These are phyloP conservation scores for Stenoptilia bipunctidactyla DNA, from an alignment of 2,888 invertebrate genomes.

Conservation along the genomic window DNA sequence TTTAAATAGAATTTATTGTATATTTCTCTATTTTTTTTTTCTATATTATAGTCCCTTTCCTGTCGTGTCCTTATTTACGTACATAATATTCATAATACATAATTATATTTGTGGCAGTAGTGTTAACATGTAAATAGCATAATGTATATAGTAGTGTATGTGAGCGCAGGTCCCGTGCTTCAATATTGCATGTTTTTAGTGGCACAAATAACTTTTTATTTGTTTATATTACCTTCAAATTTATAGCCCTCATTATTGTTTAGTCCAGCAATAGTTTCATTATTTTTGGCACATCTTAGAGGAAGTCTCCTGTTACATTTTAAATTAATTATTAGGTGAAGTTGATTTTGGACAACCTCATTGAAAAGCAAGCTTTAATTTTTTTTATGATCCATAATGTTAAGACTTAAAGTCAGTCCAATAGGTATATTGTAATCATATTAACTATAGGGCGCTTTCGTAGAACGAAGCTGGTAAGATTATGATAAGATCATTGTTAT, in stretches of 20 bases:
- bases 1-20: constrained; percentile 69
- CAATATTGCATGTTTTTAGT: constrained; percentile 63
- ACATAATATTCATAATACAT: constrained; percentile 48
- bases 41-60: constrained; percentile 49
- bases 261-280: constrained; percentile 33
- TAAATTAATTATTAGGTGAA: constrained; percentile 17
- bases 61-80: constrained; percentile 55
- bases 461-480: constrained; percentile 31
- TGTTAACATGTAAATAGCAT: constrained; percentile 44
- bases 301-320: constrained; percentile 26
- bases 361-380: constrained; percentile 36
- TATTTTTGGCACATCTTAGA: constrained; percentile 35
- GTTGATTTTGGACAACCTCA: constrained; percentile 16
- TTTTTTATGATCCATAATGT: constrained; percentile 21
- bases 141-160: constrained; percentile 41
- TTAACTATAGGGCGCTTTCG: constrained; percentile 18
- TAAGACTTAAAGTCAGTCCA: constrained; percentile 37
- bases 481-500: constrained; percentile 8
- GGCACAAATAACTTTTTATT: constrained; percentile 51
- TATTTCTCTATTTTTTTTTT: constrained; percentile 65
- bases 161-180: constrained; percentile 56
- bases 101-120: constrained; percentile 61
- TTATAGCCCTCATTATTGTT: constrained; percentile 47
- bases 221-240: constrained; percentile 55
- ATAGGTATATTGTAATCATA: constrained; percentile 17